Conservation (phyloP, 2,113 vertebrate genomes). For the Mellivora capensis region DNA sequence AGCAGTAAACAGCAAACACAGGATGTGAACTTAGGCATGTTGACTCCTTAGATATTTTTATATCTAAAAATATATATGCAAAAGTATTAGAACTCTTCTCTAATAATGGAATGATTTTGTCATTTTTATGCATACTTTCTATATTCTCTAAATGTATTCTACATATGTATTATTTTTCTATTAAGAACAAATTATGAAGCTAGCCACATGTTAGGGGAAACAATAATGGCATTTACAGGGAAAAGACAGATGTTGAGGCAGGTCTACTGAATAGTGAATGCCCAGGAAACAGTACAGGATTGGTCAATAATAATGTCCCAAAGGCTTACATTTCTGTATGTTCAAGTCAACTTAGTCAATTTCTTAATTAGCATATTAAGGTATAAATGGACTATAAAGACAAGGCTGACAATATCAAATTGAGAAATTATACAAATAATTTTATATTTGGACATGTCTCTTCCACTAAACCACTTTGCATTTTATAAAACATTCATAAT, state of each 20-base stretch:
- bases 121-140: background rate
- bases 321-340: background rate
- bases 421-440: conserved; percentile 24
- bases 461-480: background rate
- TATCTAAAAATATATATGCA: background rate
- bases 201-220: background rate
- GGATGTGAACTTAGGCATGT: background rate
- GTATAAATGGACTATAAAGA: background rate
- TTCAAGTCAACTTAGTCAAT: background rate
- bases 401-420: background rate
- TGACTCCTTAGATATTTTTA: background rate
- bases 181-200: background rate
- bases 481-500: conserved; percentile 11
- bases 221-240: background rate
- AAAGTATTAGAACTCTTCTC: background rate
- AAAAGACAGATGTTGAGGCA: conserved; percentile 25
- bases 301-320: background rate
- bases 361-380: conserved; percentile 47
- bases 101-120: background rate
- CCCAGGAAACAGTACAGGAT: background rate
- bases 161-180: background rate
- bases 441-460: conserved; percentile 14
- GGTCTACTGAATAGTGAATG: background rate
- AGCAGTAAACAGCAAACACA: background rate
- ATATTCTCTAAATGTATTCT: background rate